Conservation (phyloP, 2,888 invertebrate genomes). For the Plagiodera versicolora region DNA sequence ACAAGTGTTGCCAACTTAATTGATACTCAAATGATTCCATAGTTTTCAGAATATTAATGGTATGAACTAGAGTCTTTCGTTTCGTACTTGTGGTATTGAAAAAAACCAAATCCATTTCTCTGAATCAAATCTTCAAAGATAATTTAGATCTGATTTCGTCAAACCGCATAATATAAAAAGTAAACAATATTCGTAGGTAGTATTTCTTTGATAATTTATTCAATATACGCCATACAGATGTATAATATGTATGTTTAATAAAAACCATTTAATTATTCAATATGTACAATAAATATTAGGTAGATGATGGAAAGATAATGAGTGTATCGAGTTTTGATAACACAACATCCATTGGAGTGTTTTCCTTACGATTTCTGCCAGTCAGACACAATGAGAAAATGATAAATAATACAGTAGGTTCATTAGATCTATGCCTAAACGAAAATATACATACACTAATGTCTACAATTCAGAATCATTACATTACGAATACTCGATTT, state of each 20-base stretch:
- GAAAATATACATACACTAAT: not conserved
- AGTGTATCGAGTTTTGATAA: constrained; percentile 31
- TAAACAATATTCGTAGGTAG: no score
- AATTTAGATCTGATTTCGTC: no score
- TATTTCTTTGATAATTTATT: not conserved
- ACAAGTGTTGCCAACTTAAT: no score
- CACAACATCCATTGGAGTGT: constrained; percentile 46
- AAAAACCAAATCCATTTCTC: no score
- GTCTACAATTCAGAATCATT: no score
- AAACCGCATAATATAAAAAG: no score
- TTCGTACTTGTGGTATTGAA: no score
- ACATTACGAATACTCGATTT: not conserved
- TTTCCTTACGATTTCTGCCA: constrained; percentile 46
- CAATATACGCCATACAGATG: not conserved
- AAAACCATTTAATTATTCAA: constrained; percentile 15
- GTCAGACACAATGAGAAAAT: constrained; percentile 25
- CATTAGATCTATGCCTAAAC: not conserved
- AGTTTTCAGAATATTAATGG: no score
- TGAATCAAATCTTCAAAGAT: no score
- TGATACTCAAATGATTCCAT: no score
- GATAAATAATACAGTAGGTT: not conserved
- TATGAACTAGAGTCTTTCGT: no score
- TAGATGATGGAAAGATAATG: constrained; percentile 31
- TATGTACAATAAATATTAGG: constrained; percentile 28
- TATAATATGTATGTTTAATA: constrained; percentile 12